Conservation (phyloP, 2,797 vertebrate species). For the Sardinella longiceps region DNA sequence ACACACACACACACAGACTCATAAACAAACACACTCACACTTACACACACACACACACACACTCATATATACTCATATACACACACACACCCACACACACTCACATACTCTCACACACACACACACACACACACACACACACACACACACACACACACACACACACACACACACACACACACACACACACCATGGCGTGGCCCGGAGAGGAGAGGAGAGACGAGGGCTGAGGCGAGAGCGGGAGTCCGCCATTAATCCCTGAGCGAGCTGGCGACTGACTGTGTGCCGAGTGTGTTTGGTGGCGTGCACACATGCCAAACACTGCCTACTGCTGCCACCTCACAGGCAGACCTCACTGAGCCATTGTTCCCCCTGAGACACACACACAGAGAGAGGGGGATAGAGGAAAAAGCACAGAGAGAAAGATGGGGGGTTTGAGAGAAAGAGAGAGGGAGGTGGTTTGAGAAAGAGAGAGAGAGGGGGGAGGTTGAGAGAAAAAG, state of each 20-base stretch:
- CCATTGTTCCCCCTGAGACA: neutral
- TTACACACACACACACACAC: no score
- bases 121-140: no score
- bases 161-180: no score
- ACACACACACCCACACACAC: no score
- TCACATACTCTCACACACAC: no score
- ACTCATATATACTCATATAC: no score
- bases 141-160: no score
- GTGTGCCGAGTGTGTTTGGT: constrained; percentile 32
- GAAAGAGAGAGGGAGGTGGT: neutral
- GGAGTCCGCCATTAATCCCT: constrained; percentile 38
- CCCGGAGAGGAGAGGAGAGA: neutral
- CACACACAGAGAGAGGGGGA: neutral
- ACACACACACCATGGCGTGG: no score
- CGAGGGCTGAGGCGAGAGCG: neutral
- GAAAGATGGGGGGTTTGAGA: neutral
- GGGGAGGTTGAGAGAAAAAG: neutral
- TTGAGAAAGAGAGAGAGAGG: neutral
- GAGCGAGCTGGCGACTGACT: no score
- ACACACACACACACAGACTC: no score
- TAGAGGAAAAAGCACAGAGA: neutral
- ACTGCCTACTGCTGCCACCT: constrained; percentile 31
- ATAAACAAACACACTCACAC: no score
- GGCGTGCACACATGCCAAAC: constrained; percentile 37
- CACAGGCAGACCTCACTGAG: neutral